Conservation (phyloP, 2,888 invertebrate genomes). For the Pandemis heparana region DNA sequence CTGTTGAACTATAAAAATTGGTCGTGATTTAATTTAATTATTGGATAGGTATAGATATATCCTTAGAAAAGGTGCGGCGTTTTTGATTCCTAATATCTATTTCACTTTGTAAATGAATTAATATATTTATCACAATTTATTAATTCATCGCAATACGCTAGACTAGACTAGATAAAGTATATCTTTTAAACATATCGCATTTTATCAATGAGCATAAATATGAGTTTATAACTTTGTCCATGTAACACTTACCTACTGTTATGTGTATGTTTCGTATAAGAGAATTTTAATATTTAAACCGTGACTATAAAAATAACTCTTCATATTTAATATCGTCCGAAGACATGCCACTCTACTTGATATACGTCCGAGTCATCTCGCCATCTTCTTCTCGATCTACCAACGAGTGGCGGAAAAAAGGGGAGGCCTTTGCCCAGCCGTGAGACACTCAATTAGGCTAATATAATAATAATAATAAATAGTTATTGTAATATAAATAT, state of each 20-base stretch:
- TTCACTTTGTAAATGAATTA: not conserved
- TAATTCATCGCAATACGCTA: not conserved
- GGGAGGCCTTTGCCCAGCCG: too few relatives aligned
- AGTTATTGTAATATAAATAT: too few relatives aligned
- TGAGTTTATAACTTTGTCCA: not conserved
- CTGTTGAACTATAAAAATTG: conserved; percentile 12
- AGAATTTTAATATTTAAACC: not conserved
- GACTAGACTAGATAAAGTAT: conserved; percentile 27
- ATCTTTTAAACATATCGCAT: not conserved
- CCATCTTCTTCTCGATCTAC: not conserved
- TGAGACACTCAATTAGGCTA: too few relatives aligned
- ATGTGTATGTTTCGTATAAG: not conserved
- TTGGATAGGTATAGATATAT: not conserved
- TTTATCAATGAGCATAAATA: not conserved
- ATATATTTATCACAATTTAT: too few relatives aligned
- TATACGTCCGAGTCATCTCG: not conserved
- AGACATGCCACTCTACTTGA: too few relatives aligned
- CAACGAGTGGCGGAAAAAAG: too few relatives aligned
- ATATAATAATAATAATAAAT: too few relatives aligned
- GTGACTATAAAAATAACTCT: not conserved
- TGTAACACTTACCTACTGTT: not conserved
- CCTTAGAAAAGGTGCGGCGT: not conserved
- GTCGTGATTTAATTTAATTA: conserved; percentile 3
- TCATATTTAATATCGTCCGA: too few relatives aligned
- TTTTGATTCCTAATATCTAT: not conserved